A percentile compares a stretch with the other conserved stretches of the same genome.
Conservation (phyloP, 30 jellyfish, hydroid and myxozoan species). For the Mastigias papua region DNA sequence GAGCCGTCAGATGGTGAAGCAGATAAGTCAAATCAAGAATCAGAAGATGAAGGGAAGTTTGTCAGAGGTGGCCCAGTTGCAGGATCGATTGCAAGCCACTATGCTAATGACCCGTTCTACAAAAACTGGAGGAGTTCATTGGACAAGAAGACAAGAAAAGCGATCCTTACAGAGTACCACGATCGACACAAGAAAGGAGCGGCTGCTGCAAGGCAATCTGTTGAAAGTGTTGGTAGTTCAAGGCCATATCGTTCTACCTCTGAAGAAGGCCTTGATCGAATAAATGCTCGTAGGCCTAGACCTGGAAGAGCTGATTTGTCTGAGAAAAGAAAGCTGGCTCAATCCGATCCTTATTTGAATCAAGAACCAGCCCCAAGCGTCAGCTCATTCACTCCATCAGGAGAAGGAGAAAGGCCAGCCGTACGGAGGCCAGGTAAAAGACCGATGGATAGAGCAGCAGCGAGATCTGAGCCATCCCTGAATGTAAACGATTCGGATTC, state of each 20-base stretch:
- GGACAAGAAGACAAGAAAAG: conserved; percentile 94
- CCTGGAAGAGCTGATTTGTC: conserved; percentile 88
- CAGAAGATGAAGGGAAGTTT: conserved; percentile 74
- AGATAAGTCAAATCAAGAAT: conserved; percentile 81
- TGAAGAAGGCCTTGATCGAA: conserved; percentile 88
- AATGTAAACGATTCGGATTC: conserved; percentile 67
- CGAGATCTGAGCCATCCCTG: conserved; percentile 94
- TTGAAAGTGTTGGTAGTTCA: conserved; percentile 65
- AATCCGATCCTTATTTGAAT: conserved; percentile 89
- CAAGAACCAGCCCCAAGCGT: conserved; percentile 70
- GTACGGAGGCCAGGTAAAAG: conserved; percentile 73
- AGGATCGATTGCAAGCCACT: conserved; percentile 91
- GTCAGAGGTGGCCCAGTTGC: conserved; percentile 71
- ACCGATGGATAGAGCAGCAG: conserved; percentile 82
- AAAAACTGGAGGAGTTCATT: conserved; percentile 91
- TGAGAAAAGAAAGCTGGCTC: conserved; percentile 89
- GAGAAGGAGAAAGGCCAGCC: conserved; percentile 53
- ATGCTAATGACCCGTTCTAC: conserved; percentile 94
- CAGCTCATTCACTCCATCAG: conserved; percentile 72
- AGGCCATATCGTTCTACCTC: conserved; percentile 86
- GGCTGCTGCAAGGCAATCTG: conserved; percentile 53
- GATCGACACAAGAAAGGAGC: conserved; percentile 39
- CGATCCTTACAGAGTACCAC: conserved; percentile 83
- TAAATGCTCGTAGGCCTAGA: conserved; percentile 67
- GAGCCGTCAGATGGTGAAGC: conserved; percentile 90